Conservation (phyloP, 2,113 vertebrate species). For the Cephalophus harveyi region DNA sequence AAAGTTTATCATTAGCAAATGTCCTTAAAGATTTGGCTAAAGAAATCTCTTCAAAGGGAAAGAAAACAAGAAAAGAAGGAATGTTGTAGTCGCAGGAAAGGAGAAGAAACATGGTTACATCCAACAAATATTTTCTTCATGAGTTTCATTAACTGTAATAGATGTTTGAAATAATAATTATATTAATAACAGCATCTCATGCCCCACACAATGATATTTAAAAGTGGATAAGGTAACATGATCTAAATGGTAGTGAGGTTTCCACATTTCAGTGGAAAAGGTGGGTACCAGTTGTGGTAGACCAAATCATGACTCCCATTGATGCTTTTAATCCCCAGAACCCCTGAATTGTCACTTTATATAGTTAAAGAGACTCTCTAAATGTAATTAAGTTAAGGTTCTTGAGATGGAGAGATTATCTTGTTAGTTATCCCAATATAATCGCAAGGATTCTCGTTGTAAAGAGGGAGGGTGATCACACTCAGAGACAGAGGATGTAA, state of each 20-base stretch:
- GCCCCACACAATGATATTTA: background rate
- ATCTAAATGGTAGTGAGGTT: background rate
- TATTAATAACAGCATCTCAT: background rate
- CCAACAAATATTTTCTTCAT: background rate
- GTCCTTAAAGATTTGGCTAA: background rate
- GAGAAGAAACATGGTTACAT: background rate
- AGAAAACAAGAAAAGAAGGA: background rate
- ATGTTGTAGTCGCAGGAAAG: background rate
- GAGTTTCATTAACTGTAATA: background rate
- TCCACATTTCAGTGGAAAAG: background rate
- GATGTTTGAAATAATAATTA: background rate
- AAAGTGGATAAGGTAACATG: background rate
- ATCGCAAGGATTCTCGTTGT: background rate
- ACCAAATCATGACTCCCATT: background rate
- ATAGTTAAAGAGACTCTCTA: background rate
- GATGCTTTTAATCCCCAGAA: background rate
- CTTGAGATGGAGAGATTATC: background rate
- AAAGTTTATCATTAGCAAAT: background rate
- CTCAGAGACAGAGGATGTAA: background rate
- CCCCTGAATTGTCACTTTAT: background rate
- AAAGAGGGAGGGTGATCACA: background rate
- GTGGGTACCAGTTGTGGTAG: background rate
- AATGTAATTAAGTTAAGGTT: background rate
- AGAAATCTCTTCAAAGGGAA: background rate
- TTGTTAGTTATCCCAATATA: background rate